Conservation (phyloP, 2,888 invertebrate genomes). For the Trissolcus brochymenae region DNA sequence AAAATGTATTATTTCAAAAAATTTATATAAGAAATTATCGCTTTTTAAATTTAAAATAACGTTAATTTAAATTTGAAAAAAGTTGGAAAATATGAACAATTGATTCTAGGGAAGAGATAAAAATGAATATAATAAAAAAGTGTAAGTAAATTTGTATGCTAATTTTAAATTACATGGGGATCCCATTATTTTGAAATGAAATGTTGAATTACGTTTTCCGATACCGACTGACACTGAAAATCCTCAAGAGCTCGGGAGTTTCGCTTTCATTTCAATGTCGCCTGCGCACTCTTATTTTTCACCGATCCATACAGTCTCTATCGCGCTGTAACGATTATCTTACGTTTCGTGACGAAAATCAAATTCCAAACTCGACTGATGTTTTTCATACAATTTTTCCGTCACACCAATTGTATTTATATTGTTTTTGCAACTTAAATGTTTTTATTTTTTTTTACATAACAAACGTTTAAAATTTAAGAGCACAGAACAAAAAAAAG, state of each 20-base stretch:
- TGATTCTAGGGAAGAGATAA: not conserved
- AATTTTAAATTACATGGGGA: not conserved
- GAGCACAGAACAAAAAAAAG: too few species aligned
- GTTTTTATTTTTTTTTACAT: not conserved
- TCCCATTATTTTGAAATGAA: constrained; percentile 7
- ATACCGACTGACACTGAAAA: constrained; percentile 42
- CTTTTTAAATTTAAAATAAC: not conserved
- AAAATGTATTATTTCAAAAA: not conserved
- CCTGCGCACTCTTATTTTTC: constrained; percentile 53
- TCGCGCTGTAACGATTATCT: constrained; percentile 4
- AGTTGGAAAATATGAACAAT: not conserved
- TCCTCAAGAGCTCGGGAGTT: constrained; percentile 25
- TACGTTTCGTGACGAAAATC: not conserved
- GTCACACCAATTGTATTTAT: too few species aligned
- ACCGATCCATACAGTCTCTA: constrained; percentile 36
- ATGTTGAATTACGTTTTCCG: constrained; percentile 49
- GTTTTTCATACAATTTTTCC: too few species aligned
- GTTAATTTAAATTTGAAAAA: not conserved
- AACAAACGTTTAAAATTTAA: too few species aligned
- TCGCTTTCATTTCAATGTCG: constrained; percentile 56
- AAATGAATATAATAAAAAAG: too few species aligned
- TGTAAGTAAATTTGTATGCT: not conserved
- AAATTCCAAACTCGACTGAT: too few species aligned
- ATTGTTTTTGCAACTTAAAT: not conserved
- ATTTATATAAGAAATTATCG: not conserved